These are phyloP conservation scores for Nephrotoma guestfalica DNA, from an alignment of 2,888 invertebrate species.

Conservation along the genomic window DNA sequence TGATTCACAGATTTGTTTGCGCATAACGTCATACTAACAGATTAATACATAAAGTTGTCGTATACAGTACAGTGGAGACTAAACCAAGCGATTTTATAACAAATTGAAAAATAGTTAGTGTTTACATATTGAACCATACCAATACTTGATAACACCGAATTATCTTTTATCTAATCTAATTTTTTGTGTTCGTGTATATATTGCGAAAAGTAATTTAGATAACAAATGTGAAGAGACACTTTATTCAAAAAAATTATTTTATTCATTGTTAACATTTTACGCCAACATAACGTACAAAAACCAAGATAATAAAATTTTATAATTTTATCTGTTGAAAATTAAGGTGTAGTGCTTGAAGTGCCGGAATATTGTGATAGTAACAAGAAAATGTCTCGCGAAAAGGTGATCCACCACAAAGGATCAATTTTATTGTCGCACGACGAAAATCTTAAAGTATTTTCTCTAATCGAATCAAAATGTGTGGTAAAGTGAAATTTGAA, in stretches of 20 bases:
- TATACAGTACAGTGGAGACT: too few relatives aligned
- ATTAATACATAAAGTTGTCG: too few relatives aligned
- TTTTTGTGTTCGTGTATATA: too few relatives aligned
- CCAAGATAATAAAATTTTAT: too few relatives aligned
- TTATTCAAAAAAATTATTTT: not conserved
- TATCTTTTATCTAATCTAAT: too few relatives aligned
- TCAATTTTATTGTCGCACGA: slow-evolving; percentile 58
- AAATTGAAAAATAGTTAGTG: too few relatives aligned
- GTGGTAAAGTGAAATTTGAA: slow-evolving; percentile 40
- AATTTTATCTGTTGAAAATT: too few relatives aligned
- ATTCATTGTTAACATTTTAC: not conserved
- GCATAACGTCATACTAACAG: too few relatives aligned
- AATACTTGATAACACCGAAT: too few relatives aligned
- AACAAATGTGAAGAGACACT: not conserved
- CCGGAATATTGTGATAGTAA: not conserved
- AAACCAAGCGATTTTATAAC: too few relatives aligned
- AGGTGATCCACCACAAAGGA: not conserved
- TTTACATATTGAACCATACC: too few relatives aligned
- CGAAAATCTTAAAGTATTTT: slow-evolving; percentile 75
- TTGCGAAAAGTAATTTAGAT: not conserved
- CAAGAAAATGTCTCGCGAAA: not conserved
- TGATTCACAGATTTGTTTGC: too few relatives aligned
- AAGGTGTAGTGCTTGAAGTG: not conserved
- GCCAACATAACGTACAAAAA: not conserved
- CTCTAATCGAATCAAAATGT: slow-evolving; percentile 68